Evolutionary conservation across 2,797 vertebrate genomes (phyloP).

Genomic region (Hafferia zeledoni): DNA sequence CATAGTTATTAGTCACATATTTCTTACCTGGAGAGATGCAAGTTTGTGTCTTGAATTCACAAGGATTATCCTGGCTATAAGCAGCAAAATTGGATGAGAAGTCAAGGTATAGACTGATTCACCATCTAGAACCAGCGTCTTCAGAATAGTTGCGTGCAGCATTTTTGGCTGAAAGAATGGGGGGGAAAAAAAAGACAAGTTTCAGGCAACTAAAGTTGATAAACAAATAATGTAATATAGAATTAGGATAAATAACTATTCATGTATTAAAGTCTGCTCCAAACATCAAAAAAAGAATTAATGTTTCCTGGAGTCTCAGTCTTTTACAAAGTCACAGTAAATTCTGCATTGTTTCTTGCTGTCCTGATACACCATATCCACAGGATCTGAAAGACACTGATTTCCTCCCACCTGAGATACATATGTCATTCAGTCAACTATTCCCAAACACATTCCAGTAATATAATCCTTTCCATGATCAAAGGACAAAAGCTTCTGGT

Average conservation of each 20-base stretch:
- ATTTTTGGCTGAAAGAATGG: conserved; percentile 68
- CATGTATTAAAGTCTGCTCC: not conserved
- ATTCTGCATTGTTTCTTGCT: not conserved
- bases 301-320: fast-evolving
- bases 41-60: conserved; percentile 83
- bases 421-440: not conserved
- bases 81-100: conserved; percentile 84
- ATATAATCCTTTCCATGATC: not conserved
- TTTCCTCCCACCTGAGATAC: not conserved
- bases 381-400: not conserved
- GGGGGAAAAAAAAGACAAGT: not conserved
- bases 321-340: not conserved
- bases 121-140: conserved; percentile 86
- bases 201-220: not conserved
- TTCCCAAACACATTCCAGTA: not conserved
- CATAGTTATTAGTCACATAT: not conserved
- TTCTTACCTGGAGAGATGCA: conserved; percentile 84
- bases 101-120: conserved; percentile 91
- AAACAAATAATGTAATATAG: not conserved
- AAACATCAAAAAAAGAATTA: not conserved
- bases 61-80: conserved; percentile 86
- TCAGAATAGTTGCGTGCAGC: conserved; percentile 74
- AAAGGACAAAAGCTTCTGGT: not conserved
- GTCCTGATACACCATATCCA: not conserved
- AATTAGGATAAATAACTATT: not conserved